Percentiles rank a stretch among this genome's conserved stretches.
phyloP scores from a whole-genome alignment of 2,113 vertebrate genomes.

The Takifugu flavidus region DNA sequence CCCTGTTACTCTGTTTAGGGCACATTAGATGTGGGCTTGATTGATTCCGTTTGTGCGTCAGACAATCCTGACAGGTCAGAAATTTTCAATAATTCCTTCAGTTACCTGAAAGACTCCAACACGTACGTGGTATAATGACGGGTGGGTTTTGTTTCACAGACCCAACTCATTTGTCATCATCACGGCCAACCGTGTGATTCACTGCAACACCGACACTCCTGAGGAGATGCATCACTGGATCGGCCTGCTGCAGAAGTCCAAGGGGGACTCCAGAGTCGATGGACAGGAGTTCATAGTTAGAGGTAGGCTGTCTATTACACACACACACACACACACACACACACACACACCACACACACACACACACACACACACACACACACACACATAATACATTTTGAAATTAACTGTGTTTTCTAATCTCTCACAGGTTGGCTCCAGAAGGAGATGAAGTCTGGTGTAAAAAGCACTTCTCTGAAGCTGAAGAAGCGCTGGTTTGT shows the following conservation, averaged over 20 bases:
- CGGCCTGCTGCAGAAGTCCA: slow-evolving; percentile 88
- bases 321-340: not conserved
- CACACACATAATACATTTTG: not conserved
- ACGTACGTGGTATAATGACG: not conserved
- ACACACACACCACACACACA: too few relatives aligned
- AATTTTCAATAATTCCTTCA: not conserved
- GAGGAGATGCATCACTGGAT: slow-evolving; percentile 98
- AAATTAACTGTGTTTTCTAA: not conserved
- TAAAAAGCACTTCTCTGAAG: slow-evolving; percentile 85
- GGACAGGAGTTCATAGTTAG: slow-evolving; percentile 90
- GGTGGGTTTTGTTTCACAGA: slow-evolving; percentile 56
- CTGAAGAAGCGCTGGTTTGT: slow-evolving; percentile 95
- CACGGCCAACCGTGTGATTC: slow-evolving; percentile 90
- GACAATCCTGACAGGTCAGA: slow-evolving; percentile 90
- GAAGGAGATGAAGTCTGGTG: slow-evolving; percentile 86
- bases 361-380: too few relatives aligned
- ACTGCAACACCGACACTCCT: slow-evolving; percentile 88
- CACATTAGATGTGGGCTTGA: slow-evolving; percentile 88
- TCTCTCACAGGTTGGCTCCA: slow-evolving; percentile 83
- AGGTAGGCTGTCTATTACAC: slow-evolving; percentile 68
- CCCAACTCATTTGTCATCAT: slow-evolving; percentile 95
- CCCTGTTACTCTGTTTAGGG: slow-evolving; percentile 70
- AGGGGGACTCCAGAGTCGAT: slow-evolving; percentile 83
- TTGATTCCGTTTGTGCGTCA: slow-evolving; percentile 92
- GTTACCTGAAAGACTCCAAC: too few relatives aligned